These are phyloP conservation scores for Rhodeus uyekii DNA, from an alignment of 2,797 vertebrate species.

Conservation along the genomic window DNA sequence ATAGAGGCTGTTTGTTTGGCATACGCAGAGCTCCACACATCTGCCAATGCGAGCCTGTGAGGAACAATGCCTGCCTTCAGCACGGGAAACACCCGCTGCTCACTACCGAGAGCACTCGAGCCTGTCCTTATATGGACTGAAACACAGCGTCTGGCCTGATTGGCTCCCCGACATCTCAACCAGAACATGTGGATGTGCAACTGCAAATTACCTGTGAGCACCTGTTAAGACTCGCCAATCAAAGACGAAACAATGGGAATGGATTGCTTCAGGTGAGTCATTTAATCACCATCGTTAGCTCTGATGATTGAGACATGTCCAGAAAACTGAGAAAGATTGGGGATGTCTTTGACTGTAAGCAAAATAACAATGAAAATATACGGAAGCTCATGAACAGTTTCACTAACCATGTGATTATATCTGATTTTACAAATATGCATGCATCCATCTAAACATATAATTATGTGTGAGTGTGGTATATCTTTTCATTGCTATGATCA, in stretches of 20 bases:
- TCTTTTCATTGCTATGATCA: too few relatives aligned
- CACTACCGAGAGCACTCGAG: slow-evolving; percentile 35
- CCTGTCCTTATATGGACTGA: slow-evolving; percentile 63
- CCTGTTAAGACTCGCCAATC: slow-evolving; percentile 59
- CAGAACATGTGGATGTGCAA: slow-evolving; percentile 37
- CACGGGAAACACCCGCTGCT: slow-evolving; percentile 58
- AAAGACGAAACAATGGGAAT: neutral
- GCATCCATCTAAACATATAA: too few relatives aligned
- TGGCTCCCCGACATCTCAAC: slow-evolving; percentile 51
- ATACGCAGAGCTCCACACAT: slow-evolving; percentile 41
- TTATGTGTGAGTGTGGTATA: too few relatives aligned
- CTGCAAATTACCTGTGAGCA: slow-evolving; percentile 52
- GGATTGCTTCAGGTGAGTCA: neutral
- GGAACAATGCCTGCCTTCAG: slow-evolving; percentile 62
- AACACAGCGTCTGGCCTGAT: slow-evolving; percentile 59
- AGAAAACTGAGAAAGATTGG: neutral
- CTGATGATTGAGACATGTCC: neutral
- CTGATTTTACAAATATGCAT: too few relatives aligned
- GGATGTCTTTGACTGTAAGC: neutral
- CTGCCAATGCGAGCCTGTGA: slow-evolving; percentile 32
- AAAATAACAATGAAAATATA: neutral
- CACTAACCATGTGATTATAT: neutral
- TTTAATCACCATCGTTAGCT: neutral
- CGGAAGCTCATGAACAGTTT: neutral
- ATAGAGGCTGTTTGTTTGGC: slow-evolving; percentile 32